These are phyloP conservation scores for Drosophila gaucha DNA, from an alignment of 2,888 invertebrate species.

Conservation along the genomic window DNA sequence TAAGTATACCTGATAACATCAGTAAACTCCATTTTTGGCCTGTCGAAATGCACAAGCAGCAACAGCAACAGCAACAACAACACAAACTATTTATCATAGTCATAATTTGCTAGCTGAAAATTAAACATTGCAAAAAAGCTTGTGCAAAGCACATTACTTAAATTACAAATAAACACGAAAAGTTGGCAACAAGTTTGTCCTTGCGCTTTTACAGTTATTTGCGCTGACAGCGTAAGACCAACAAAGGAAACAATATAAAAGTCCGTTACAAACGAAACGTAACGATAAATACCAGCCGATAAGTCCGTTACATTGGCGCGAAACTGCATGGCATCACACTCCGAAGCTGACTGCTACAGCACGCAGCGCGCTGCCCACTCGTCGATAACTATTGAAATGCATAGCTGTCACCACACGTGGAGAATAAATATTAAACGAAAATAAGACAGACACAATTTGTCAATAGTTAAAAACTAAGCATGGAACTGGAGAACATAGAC, in stretches of 20 bases:
- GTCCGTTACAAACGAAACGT: neutral
- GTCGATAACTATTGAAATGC: conserved; percentile 23
- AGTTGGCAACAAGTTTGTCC: neutral
- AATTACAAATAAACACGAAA: conserved; percentile 9
- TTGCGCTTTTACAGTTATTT: neutral
- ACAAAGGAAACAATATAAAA: neutral
- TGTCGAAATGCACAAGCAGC: conserved; percentile 7
- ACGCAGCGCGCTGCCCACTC: conserved; percentile 18
- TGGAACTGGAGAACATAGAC: conserved; percentile 82
- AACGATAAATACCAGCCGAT: conserved; percentile 11
- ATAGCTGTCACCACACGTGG: conserved; percentile 46
- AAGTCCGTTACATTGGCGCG: too few relatives aligned
- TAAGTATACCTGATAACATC: conserved; percentile 42
- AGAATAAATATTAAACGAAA: conserved; percentile 27
- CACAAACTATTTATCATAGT: neutral
- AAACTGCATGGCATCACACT: neutral
- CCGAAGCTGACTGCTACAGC: conserved; percentile 24
- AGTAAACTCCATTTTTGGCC: conserved; percentile 30
- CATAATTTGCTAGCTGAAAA: conserved; percentile 7
- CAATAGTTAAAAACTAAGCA: conserved; percentile 22
- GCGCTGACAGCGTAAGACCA: neutral
- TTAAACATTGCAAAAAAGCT: conserved; percentile 6
- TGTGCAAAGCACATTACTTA: neutral
- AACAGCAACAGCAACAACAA: conserved; percentile 11
- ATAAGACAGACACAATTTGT: conserved; percentile 18